phyloP scores from a whole-genome alignment of 2,888 invertebrate species.

The Drosophila phalerata region DNA sequence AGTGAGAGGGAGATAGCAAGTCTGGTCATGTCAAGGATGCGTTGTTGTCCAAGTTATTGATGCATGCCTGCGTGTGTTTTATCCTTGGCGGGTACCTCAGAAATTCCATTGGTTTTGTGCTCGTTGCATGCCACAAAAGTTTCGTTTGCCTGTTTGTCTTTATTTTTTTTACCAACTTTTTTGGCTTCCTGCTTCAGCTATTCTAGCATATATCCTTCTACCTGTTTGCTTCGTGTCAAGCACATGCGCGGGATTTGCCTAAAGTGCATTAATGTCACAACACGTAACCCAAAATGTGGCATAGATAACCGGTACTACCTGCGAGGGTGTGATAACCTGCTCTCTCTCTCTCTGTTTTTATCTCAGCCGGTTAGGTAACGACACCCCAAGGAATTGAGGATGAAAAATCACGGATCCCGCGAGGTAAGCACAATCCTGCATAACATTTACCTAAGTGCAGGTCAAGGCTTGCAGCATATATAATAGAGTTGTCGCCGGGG shows the following conservation, averaged over 20 bases:
- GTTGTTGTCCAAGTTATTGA: constrained; percentile 63
- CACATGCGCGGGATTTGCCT: constrained; percentile 55
- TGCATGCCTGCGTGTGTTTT: constrained; percentile 50
- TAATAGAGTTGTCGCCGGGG: constrained; percentile 33
- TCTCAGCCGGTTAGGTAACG: constrained; percentile 38
- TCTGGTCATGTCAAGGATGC: constrained; percentile 42
- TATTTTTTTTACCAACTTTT: constrained; percentile 65
- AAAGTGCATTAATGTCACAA: constrained; percentile 53
- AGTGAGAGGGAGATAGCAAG: constrained; percentile 3
- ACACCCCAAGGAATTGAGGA: constrained; percentile 51
- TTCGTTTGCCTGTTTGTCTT: constrained; percentile 8
- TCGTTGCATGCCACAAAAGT: constrained; percentile 15
- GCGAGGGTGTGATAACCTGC: constrained; percentile 19
- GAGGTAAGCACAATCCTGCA: constrained; percentile 26
- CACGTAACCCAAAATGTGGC: constrained; percentile 32
- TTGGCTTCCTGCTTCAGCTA: constrained; percentile 15
- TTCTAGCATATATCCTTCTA: not conserved
- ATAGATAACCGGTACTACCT: constrained; percentile 55
- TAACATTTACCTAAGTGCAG: constrained; percentile 8
- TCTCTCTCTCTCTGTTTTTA: not conserved
- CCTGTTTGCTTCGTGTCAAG: constrained; percentile 8
- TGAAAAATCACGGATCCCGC: constrained; percentile 47
- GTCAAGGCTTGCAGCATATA: constrained; percentile 36
- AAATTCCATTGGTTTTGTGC: constrained; percentile 28
- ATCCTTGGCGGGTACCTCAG: not conserved